Evolutionary conservation across 2,113 vertebrate genomes (phyloP).

Genomic region (Hippoglossus stenolepis): DNA sequence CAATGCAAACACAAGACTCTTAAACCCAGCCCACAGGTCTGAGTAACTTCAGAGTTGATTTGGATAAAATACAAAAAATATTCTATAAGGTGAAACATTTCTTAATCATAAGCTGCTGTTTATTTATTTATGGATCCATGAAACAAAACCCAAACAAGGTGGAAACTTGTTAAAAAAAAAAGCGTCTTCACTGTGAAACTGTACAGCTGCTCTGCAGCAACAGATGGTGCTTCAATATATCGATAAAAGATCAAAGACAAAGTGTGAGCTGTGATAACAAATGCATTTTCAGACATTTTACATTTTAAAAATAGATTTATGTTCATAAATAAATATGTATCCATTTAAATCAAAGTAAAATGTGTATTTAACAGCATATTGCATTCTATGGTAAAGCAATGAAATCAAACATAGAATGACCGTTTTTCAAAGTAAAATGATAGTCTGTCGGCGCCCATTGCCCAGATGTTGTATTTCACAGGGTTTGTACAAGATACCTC

Average conservation of each 20-base stretch:
- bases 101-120: no score
- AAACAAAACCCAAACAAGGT: background rate
- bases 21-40: conserved; percentile 8
- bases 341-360: background rate
- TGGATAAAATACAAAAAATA: background rate
- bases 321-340: background rate
- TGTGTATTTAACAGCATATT: background rate
- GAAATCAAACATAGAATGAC: background rate
- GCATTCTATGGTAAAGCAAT: background rate
- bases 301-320: background rate
- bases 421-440: background rate
- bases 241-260: background rate
- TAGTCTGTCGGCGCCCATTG: background rate
- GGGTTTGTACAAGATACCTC: conserved; percentile 20
- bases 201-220: background rate
- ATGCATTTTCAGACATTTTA: background rate
- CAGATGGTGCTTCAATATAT: background rate
- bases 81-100: background rate
- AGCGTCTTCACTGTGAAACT: background rate
- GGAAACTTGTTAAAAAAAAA: background rate
- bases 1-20: conserved; percentile 9
- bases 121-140: background rate
- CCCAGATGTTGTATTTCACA: conserved; percentile 68
- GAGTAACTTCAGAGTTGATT: background rate
- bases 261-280: background rate